These are phyloP conservation scores for Dendrolimus pini DNA, from an alignment of 2,888 invertebrate species.

Conservation along the genomic window DNA sequence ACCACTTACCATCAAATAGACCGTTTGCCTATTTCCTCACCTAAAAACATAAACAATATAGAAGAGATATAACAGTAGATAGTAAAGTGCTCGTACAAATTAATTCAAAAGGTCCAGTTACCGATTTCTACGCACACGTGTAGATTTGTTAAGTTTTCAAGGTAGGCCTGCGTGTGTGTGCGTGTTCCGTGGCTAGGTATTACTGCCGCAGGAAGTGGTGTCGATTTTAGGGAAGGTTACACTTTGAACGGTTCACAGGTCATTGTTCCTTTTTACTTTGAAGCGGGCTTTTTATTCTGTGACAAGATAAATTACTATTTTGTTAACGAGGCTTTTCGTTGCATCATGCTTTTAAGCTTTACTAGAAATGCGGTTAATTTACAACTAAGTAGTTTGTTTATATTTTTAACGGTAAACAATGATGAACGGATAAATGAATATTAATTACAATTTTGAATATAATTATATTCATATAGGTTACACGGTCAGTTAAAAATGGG, in stretches of 20 bases:
- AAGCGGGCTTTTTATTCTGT: conserved; percentile 45
- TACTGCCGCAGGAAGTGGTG: conserved; percentile 65
- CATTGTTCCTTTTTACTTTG: conserved; percentile 64
- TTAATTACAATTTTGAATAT: neutral
- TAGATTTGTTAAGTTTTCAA: neutral
- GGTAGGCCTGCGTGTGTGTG: conserved; percentile 25
- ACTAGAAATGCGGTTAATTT: too few relatives aligned
- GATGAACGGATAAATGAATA: conserved; percentile 9
- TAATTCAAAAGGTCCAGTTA: too few relatives aligned
- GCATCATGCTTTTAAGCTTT: conserved; percentile 9
- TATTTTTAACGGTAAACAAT: neutral
- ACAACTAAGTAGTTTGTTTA: neutral
- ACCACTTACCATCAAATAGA: too few relatives aligned
- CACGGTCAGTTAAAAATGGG: conserved; percentile 19
- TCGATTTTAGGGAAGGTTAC: conserved; percentile 70
- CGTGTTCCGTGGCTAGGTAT: conserved; percentile 40
- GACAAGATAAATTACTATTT: conserved; percentile 55
- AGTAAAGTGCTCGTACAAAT: too few relatives aligned
- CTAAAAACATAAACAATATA: too few relatives aligned
- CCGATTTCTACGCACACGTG: neutral
- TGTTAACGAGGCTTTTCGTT: conserved; percentile 39
- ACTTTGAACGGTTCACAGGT: conserved; percentile 61
- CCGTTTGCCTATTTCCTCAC: too few relatives aligned
- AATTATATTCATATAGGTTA: conserved; percentile 3
- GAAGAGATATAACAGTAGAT: too few relatives aligned